Evolutionary conservation across 1,140 invertebrate species (phyloP), one percentile per base, ranked within the genome.

Genomic region (Ips typographus): DNA sequence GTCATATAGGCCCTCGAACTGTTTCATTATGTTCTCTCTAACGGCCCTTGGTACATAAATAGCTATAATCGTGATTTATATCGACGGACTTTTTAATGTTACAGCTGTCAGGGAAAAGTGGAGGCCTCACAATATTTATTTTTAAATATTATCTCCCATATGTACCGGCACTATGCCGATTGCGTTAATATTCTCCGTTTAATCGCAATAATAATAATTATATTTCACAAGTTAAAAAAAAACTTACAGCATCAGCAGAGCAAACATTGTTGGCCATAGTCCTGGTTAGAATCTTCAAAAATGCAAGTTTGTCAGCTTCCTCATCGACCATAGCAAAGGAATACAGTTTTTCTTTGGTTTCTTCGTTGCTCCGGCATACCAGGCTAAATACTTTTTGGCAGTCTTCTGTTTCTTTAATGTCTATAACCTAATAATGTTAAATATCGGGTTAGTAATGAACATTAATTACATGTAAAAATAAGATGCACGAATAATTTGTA

Each of bases 381-480:
- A 96, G 82, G 43, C 93, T 93, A 85, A 97, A 98, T 55, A 93
- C 90, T 75, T 92, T 91, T 78, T 91, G 90, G 82, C 91, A 94
- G 77, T 94, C 94, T 89, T 94, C 91, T 58, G 90, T 88, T 83
- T 95, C 93, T 71, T 85, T 86, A 72, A 96, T 91, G 80, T 98
- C 94, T 22, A 97, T 89, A 3, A 70, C 63, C 68, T 70, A 52
- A 64, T 59, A 69, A 22, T 1, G 43, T 8, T 8, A 4, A 44
- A 44, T 8, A 22, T 22, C 22, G 22, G 22, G 22, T 22, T 22
- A 22, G 22, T 22, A 22, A 22, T 22, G 22, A 22, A 22, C 22
- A 22, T 22, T 22, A 22, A 22, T 22, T 22, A 22, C 22, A 22
- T 22, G 22, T 22, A 22, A 22, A 22, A 22, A 22, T 22, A 22